Evolutionary conservation across 2,888 invertebrate genomes (phyloP).

Genomic region (Synanthedon myopaeformis): DNA sequence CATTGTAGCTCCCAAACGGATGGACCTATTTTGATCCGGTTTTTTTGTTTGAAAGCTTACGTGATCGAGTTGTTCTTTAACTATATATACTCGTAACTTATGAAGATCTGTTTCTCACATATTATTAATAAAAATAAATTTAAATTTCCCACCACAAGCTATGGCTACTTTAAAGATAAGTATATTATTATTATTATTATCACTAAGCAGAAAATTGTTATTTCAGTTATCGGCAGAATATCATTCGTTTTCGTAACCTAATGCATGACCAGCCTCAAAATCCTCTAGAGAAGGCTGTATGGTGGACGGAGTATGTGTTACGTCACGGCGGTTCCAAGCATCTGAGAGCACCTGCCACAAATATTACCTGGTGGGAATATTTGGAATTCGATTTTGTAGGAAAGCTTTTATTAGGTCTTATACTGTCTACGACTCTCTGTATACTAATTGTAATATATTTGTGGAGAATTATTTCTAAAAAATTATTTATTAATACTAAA

Average conservation of each 20-base stretch:
- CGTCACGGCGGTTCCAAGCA: neutral
- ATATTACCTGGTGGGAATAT: slow-evolving; percentile 6
- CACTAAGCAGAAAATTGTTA: neutral
- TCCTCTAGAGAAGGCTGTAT: neutral
- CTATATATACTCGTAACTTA: too few species aligned
- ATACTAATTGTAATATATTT: neutral
- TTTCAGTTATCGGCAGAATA: slow-evolving; percentile 20
- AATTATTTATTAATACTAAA: neutral
- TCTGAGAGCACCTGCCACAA: neutral
- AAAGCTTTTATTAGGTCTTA: neutral
- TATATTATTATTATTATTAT: too few species aligned
- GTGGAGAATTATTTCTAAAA: neutral
- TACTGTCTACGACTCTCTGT: neutral
- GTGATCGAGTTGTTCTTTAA: too few species aligned
- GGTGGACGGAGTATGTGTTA: slow-evolving; percentile 1
- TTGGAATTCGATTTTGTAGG: neutral
- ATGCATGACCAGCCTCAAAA: neutral
- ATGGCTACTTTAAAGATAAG: too few species aligned
- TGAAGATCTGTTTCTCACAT: too few species aligned
- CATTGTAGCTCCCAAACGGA: too few species aligned
- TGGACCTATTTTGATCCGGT: too few species aligned
- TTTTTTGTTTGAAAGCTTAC: too few species aligned
- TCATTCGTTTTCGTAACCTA: slow-evolving; percentile 8
- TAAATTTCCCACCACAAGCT: too few species aligned
- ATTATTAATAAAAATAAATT: too few species aligned